These are phyloP conservation scores for Pecten maximus DNA, from an alignment of 2,888 invertebrate species.

Conservation along the genomic window DNA sequence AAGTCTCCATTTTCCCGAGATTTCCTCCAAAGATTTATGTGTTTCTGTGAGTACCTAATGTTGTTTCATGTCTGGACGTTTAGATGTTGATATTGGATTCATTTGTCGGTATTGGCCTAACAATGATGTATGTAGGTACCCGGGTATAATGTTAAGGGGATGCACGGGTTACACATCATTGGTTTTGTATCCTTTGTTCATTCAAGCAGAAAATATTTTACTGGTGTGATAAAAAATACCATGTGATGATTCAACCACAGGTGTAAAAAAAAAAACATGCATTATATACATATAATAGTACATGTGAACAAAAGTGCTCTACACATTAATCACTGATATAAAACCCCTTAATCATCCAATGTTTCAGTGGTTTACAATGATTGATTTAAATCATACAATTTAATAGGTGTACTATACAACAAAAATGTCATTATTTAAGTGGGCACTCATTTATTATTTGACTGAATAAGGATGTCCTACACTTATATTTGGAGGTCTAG, in stretches of 20 bases:
- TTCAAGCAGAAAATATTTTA: neutral
- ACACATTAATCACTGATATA: neutral
- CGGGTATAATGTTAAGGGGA: neutral
- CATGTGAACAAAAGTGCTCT: neutral
- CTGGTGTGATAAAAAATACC: neutral
- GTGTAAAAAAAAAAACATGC: neutral
- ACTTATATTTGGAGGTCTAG: no score
- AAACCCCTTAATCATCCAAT: neutral
- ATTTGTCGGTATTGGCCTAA: neutral
- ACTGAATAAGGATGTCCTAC: no score
- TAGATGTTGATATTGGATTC: neutral
- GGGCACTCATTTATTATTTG: no score
- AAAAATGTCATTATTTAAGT: no score
- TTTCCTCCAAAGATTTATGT: conserved; percentile 23
- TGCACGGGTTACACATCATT: neutral
- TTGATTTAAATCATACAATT: neutral
- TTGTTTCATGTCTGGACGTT: neutral
- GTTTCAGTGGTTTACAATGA: neutral
- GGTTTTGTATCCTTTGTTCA: neutral
- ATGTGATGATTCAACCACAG: neutral
- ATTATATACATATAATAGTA: neutral
- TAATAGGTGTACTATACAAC: neutral
- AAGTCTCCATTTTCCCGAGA: neutral
- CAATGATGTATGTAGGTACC: neutral
- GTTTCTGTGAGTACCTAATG: neutral